A percentile compares a stretch with the other conserved stretches of the same genome.
phyloP scores from a whole-genome alignment of 2,797 vertebrate species.

The Gadopsis bispinosus region DNA sequence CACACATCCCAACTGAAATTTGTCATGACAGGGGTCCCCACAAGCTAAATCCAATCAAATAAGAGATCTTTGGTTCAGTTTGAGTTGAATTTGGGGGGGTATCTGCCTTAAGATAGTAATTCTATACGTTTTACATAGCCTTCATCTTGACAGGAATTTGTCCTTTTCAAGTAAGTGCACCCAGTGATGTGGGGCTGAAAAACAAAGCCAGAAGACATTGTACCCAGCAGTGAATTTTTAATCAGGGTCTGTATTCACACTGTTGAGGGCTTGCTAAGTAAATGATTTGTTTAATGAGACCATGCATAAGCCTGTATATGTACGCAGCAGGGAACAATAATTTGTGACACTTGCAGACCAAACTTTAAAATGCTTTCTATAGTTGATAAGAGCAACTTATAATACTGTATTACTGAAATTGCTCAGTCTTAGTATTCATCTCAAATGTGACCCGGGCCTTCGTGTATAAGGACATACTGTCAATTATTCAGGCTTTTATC shows the following conservation, averaged over 20 bases:
- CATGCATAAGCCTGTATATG: constrained; percentile 58
- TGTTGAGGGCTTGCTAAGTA: constrained; percentile 80
- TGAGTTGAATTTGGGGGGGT: constrained; percentile 3
- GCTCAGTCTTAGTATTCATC: constrained; percentile 15
- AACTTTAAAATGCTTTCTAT: constrained; percentile 40
- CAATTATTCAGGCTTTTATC: constrained; percentile 50
- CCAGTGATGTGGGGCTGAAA: constrained; percentile 60
- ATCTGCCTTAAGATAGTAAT: constrained; percentile 29
- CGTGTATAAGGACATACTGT: constrained; percentile 25
- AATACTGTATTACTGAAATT: constrained; percentile 9
- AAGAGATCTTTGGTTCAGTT: constrained; percentile 28
- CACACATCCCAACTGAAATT: constrained; percentile 18
- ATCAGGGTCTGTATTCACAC: constrained; percentile 78
- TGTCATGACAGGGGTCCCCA: constrained; percentile 28
- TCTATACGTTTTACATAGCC: constrained; percentile 38
- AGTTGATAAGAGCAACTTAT: constrained; percentile 42
- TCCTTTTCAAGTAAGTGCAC: constrained; percentile 63
- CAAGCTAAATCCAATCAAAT: constrained; percentile 47
- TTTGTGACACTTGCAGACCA: constrained; percentile 75
- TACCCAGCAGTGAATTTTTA: constrained; percentile 66
- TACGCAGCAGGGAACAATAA: constrained; percentile 78
- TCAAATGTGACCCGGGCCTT: constrained; percentile 32
- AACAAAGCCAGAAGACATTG: constrained; percentile 63
- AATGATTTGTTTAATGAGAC: constrained; percentile 85
- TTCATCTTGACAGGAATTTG: constrained; percentile 65